Evolutionary conservation across 2,797 vertebrate species (phyloP), one percentile per base, ranked within the genome.

Genomic region (Pipistrellus nathusii): DNA sequence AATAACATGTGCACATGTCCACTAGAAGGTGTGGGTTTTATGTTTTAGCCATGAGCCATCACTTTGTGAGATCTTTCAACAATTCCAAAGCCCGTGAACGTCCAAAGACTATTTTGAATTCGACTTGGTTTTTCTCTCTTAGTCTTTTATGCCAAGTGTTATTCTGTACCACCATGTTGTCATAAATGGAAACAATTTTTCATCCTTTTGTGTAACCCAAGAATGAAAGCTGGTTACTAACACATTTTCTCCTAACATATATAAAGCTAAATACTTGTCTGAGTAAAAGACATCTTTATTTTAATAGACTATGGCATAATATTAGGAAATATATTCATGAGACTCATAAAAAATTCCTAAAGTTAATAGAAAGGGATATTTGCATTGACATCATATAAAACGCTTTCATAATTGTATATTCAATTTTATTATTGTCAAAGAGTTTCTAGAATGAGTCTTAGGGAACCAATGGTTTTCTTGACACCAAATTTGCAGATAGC

Each of bases 201-300:
- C 8, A 30, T 81, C 62, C 55, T 77, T 89, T 72, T 93, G 23
- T 88, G 13, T 94, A 94, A 93, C 91, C 69, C 57, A 82, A 69
- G 12, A 94, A 97, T 87, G 69, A 93, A 93, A 94, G 55, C 71
- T 93, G 15, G 15, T 68, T 92, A 94, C 93, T 89, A 88, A 80
- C 48, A 87, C 21, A 77, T 93, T 96, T 91, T 84, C 73, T 87
- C 55, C 77, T 93, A 64, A 85, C 51, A 30, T 53, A 11, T 84
- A 77, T 78, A 94, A 92, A 80, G 32, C 57, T 85, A 95, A 94
- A 71, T 32, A 82, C 59, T 80, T 85, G 35, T 62, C 46, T 95
- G 85, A 62, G 44, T 92, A 94, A 94, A 75, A 68, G 35, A 84
- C 95, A 32, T 92, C 25, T 94, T 94, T 69, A 91, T 96, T 92